A percentile compares a stretch with the other conserved stretches of the same genome.
Conservation (phyloP, 92 coral and sea anemone species). For the Pocillopora grandis region DNA sequence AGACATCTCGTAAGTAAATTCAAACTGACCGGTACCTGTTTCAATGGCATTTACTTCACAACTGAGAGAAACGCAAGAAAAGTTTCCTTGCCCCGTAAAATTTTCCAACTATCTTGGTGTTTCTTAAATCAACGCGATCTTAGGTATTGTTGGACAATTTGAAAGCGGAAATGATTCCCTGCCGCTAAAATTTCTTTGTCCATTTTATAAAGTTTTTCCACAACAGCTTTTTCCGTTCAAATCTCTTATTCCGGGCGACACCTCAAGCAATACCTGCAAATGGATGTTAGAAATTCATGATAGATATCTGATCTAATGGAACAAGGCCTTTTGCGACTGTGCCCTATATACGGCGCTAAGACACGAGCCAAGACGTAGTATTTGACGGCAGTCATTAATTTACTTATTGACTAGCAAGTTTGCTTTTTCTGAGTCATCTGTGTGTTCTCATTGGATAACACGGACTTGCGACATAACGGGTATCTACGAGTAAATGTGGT, state of each 20-base stretch:
- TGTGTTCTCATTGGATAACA: constrained; percentile 23
- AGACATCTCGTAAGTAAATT: background rate
- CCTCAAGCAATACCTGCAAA: no score
- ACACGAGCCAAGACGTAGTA: background rate
- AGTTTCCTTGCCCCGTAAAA: background rate
- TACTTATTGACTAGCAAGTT: constrained; percentile 30
- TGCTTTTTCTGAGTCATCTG: background rate
- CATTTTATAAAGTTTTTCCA: no score
- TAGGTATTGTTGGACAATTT: background rate
- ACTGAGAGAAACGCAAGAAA: background rate
- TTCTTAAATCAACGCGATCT: background rate
- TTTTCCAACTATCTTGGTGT: background rate
- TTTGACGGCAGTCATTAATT: constrained; percentile 21
- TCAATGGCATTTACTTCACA: background rate
- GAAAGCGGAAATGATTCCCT: no score
- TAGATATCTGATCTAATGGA: no score
- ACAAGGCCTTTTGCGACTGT: no score
- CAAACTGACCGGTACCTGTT: constrained; percentile 25
- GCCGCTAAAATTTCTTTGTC: no score
- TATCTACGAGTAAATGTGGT: constrained; percentile 4
- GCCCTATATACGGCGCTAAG: background rate
- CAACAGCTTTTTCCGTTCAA: no score
- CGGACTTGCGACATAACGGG: constrained; percentile 28
- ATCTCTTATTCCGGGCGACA: no score
- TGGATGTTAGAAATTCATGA: no score